These are phyloP conservation scores for Hippolais icterina DNA, from an alignment of 2,113 vertebrate genomes.

Conservation along the genomic window DNA sequence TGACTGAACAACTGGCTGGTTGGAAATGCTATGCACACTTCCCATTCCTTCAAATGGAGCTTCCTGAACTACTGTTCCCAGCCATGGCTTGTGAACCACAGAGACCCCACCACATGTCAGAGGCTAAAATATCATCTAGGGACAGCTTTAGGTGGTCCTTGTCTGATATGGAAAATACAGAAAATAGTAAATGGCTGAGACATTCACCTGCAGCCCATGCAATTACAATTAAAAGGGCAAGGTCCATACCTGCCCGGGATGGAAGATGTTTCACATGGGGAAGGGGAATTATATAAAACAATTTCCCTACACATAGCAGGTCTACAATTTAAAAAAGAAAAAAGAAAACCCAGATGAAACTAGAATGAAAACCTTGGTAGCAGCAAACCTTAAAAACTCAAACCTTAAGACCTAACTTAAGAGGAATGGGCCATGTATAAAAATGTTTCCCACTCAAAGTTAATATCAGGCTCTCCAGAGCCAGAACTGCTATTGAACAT, in stretches of 20 bases:
- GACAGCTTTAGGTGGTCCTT: neutral
- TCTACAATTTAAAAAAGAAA: neutral
- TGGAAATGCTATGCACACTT: neutral
- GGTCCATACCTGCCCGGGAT: neutral
- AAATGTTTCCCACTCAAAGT: neutral
- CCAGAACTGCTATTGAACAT: neutral
- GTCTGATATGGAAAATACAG: neutral
- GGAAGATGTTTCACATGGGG: neutral
- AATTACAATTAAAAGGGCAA: neutral
- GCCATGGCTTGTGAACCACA: neutral
- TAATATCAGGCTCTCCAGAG: neutral
- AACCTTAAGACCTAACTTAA: neutral
- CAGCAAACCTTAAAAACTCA: neutral
- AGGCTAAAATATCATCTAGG: neutral
- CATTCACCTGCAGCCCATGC: neutral
- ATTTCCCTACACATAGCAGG: neutral
- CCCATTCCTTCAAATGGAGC: neutral
- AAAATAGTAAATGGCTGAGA: neutral
- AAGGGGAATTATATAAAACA: neutral
- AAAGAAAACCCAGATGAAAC: neutral
- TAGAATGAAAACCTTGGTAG: neutral
- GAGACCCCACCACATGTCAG: neutral
- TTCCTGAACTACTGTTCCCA: neutral
- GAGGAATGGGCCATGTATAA: neutral
- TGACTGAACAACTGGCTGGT: neutral